Evolutionary conservation across 2,797 vertebrate species (phyloP).

Genomic region (Euphonia xanthogaster): DNA sequence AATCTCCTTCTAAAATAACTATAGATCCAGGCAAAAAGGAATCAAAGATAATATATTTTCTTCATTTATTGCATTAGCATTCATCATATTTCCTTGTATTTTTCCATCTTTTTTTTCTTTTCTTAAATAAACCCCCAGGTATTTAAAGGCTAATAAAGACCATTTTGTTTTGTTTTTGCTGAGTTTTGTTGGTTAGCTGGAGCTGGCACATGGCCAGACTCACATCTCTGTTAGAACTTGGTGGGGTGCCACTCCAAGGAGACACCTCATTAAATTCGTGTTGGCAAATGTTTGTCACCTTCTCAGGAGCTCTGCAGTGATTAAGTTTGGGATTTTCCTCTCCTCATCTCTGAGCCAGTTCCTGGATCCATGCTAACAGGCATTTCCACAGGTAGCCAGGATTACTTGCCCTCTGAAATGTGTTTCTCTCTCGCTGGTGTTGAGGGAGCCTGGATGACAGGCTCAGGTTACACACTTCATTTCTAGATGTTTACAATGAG

Average conservation of each 20-base stretch:
- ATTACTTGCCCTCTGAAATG: background rate
- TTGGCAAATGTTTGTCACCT: background rate
- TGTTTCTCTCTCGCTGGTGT: background rate
- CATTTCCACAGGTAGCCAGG: background rate
- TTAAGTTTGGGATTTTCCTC: background rate
- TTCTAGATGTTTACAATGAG: background rate
- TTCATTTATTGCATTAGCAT: conserved; percentile 38
- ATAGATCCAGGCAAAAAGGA: conserved; percentile 42
- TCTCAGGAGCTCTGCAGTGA: background rate
- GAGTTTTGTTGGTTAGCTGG: background rate
- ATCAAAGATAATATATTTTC: conserved; percentile 42
- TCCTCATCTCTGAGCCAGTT: background rate
- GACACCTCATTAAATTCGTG: background rate
- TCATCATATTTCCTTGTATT: conserved; percentile 7
- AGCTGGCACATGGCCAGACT: background rate
- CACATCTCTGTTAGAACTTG: background rate
- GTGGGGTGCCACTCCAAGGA: background rate
- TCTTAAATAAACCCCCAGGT: background rate
- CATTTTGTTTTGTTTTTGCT: background rate
- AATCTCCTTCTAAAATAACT: conserved; percentile 57
- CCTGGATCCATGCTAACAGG: background rate
- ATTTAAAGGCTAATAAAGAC: conserved; percentile 26
- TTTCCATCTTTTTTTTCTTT: background rate
- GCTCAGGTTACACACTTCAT: background rate
- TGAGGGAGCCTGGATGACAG: background rate